These are phyloP conservation scores for Hybognathus amarus DNA, from an alignment of 2,797 vertebrate genomes.

Conservation along the genomic window DNA sequence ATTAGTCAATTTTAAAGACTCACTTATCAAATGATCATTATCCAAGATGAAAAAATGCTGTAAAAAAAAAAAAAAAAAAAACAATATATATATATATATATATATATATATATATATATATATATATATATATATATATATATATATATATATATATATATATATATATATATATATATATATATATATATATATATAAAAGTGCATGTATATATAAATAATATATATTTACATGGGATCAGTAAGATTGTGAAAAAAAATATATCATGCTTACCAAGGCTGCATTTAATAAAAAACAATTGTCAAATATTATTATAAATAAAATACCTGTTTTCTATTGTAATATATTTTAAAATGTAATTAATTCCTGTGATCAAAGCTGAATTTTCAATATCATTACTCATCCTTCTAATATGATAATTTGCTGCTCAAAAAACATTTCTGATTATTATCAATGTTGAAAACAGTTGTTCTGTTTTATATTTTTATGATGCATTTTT, in stretches of 20 bases:
- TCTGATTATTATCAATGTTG: too few relatives aligned
- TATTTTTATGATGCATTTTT: constrained; percentile 9
- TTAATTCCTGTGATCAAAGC: background rate
- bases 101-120: too few relatives aligned
- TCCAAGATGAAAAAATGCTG: background rate
- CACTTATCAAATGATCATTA: background rate
- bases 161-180: too few relatives aligned
- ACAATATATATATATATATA: too few relatives aligned
- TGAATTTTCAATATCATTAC: background rate
- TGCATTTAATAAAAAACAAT: background rate
- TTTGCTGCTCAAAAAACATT: background rate
- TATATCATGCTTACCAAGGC: background rate
- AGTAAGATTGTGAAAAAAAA: background rate
- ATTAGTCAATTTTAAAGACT: background rate
- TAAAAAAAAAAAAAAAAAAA: background rate
- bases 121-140: too few relatives aligned
- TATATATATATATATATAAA: background rate
- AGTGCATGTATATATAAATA: too few relatives aligned
- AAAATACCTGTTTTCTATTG: background rate
- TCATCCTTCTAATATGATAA: background rate
- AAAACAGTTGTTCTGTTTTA: too few relatives aligned
- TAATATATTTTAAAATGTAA: background rate
- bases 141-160: too few relatives aligned
- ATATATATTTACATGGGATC: background rate
- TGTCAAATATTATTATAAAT: background rate